Evolutionary conservation across 1,140 invertebrate species (phyloP).

Genomic region (Caenorhabditis latens): DNA sequence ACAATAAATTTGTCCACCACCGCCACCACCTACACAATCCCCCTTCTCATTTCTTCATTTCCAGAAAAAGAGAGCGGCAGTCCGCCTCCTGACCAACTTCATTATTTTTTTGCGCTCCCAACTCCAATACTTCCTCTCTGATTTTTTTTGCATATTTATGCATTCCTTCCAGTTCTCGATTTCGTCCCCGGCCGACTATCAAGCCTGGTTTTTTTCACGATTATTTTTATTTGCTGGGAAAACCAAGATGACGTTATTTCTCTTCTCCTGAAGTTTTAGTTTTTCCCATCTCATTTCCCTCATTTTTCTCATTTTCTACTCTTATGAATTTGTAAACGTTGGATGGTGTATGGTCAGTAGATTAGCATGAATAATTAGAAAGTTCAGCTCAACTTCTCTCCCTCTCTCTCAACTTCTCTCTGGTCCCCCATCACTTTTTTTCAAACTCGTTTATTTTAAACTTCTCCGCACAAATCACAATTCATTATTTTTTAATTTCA

Average conservation of each 20-base stretch:
- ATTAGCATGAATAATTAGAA: slow-evolving; percentile 52
- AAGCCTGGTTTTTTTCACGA: background rate
- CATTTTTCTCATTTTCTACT: background rate
- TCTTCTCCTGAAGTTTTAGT: background rate
- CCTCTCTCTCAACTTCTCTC: no score
- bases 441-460: background rate
- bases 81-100: slow-evolving; percentile 50
- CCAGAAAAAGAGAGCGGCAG: background rate
- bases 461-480: background rate
- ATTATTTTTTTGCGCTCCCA: slow-evolving; percentile 5
- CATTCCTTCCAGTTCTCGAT: slow-evolving; percentile 13
- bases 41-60: background rate
- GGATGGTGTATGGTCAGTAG: slow-evolving; percentile 34
- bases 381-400: slow-evolving; percentile 7
- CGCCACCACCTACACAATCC: slow-evolving; percentile 28
- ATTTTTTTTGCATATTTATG: slow-evolving; percentile 52
- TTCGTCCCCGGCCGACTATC: background rate
- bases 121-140: slow-evolving; percentile 13
- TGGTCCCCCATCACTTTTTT: background rate
- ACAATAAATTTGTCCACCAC: slow-evolving; percentile 24
- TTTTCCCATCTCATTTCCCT: background rate
- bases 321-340: slow-evolving; percentile 41
- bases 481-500: background rate
- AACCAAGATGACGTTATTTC: slow-evolving; percentile 19
- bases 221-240: background rate